Conservation (phyloP, 1,140 invertebrate species). For the Sinonovacula constricta region DNA sequence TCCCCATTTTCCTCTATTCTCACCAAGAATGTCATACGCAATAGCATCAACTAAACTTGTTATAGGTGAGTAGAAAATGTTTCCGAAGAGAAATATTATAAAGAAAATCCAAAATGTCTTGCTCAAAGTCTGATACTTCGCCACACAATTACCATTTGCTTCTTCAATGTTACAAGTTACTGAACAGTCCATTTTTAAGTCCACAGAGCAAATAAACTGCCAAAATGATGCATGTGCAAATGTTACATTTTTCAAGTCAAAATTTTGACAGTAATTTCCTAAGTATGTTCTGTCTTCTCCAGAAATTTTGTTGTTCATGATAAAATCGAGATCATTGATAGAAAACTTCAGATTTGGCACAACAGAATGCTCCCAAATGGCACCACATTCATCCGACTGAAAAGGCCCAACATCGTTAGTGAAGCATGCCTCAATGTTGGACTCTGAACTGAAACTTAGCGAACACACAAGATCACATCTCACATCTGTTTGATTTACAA, state of each 20-base stretch:
- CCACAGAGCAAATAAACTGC: slow-evolving; percentile 65
- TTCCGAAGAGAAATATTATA: slow-evolving; percentile 56
- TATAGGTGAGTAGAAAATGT: slow-evolving; percentile 57
- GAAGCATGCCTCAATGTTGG: too few relatives aligned
- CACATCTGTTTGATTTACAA: too few relatives aligned
- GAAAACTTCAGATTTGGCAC: slow-evolving; percentile 28
- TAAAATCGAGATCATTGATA: slow-evolving; percentile 18
- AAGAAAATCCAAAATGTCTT: too few relatives aligned
- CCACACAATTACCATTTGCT: too few relatives aligned
- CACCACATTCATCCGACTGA: too few relatives aligned
- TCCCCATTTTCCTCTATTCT: slow-evolving; percentile 53
- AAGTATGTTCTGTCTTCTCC: slow-evolving; percentile 15
- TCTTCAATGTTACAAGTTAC: slow-evolving; percentile 55
- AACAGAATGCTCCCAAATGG: too few relatives aligned
- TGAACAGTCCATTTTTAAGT: slow-evolving; percentile 57
- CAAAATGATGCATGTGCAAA: slow-evolving; percentile 61
- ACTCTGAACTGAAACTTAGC: too few relatives aligned
- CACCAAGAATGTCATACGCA: slow-evolving; percentile 59
- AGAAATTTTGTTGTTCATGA: slow-evolving; percentile 52
- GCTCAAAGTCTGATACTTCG: slow-evolving; percentile 29
- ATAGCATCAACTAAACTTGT: slow-evolving; percentile 63
- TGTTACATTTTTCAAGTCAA: too few relatives aligned
- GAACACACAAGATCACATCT: too few relatives aligned
- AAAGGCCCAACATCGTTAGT: too few relatives aligned
- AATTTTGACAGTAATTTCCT: slow-evolving; percentile 56